Base-by-base conservation (phyloP, 2,797 vertebrate genomes). In the Sebastes goodei region DNA sequence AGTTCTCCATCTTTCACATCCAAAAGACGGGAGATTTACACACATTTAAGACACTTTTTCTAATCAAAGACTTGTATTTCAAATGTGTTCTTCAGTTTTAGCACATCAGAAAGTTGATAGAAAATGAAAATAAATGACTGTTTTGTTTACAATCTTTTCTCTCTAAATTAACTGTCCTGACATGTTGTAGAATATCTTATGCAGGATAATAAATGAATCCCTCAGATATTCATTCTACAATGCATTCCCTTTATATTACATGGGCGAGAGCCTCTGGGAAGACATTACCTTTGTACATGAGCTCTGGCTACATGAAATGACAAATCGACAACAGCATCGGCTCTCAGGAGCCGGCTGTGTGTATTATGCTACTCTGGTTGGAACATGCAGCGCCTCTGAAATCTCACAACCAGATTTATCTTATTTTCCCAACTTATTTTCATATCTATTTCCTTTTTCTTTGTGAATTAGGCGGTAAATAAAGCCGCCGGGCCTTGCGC, bases 401-500 rank as follows among this genome's bases (percentile, higher is more conserved):
- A 96, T 96, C 96, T 96, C 95, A 94, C 93, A 83, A 93, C 94
- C 93, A 97, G 96, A 97, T 97, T 97, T 97, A 97, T 97, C 96
- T 97, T 96, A 96, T 97, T 98, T 97, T 95, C 95, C 93, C 94
- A 96, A 97, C 96, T 97, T 97, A 96, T 98, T 97, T 97, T 97
- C 97, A 97, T 98, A 98, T 97, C 97, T 97, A 96, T 97, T 97
- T 97, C 96, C 96, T 96, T 97, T 49, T 96, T 97, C 96, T 97
- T 97, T 97, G 95, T 90, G 96, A 98, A 98, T 98, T 99, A 98
- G 96, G 96, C 94, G 95, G 96, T 97, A 98, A 99, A 98, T 97
- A 97, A 98, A 96, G 96, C 93, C 83, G 88, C 83, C 70, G 95
- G 95, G 95, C 93, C 90, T 23, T 82, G 81, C 89, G 96, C 95